phyloP scores from a whole-genome alignment of 2,113 vertebrate species.

The Prolemur simus region DNA sequence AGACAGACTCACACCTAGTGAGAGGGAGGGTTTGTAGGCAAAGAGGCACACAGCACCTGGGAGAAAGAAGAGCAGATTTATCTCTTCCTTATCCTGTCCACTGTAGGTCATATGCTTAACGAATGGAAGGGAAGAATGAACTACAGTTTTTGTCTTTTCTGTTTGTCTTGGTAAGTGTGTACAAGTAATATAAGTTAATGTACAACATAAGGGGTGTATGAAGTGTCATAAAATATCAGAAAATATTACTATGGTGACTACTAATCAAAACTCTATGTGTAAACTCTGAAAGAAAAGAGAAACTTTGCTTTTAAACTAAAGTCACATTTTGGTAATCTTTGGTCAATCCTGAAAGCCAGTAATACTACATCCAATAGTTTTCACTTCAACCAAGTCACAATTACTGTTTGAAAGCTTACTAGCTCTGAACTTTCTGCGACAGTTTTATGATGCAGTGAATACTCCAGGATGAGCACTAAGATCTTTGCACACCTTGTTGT shows the following conservation, averaged over 20 bases:
- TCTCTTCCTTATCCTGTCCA: background rate
- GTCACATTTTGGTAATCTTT: background rate
- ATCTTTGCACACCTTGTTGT: constrained; percentile 24
- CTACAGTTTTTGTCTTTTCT: background rate
- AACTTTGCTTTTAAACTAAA: background rate
- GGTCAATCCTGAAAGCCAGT: background rate
- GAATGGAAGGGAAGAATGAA: background rate
- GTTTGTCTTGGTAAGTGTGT: background rate
- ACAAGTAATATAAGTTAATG: background rate
- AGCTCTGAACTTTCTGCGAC: background rate
- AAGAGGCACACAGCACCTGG: too few species aligned
- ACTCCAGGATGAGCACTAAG: background rate
- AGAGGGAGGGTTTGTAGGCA: background rate
- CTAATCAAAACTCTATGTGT: background rate
- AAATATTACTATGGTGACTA: background rate
- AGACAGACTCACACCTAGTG: background rate
- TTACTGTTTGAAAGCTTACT: background rate
- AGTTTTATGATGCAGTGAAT: background rate
- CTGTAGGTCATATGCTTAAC: background rate
- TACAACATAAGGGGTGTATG: background rate
- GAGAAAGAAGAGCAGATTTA: background rate
- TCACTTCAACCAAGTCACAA: background rate
- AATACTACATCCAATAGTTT: background rate
- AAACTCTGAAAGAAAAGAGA: background rate
- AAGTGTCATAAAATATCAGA: background rate